A percentile compares a stretch with the other conserved stretches of the same genome.
These are phyloP conservation scores for Morpho deidamia DNA, from an alignment of 2,888 invertebrate genomes.

Conservation along the genomic window DNA sequence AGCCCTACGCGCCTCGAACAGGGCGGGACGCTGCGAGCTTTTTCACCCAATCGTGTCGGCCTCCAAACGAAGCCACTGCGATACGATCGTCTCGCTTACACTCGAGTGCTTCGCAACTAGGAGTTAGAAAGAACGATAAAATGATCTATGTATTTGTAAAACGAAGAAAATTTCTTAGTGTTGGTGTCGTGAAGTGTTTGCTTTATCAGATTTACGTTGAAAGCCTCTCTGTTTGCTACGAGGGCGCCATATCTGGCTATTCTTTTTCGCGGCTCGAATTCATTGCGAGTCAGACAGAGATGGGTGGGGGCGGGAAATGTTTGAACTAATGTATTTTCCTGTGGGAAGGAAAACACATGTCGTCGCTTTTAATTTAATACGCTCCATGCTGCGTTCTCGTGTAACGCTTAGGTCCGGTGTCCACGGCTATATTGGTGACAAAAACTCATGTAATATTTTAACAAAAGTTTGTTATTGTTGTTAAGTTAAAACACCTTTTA, in stretches of 20 bases:
- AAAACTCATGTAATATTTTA: background rate
- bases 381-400: constrained; percentile 69
- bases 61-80: constrained; percentile 28
- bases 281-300: constrained; percentile 41
- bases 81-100: constrained; percentile 42
- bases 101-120: constrained; percentile 5
- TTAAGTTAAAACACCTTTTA: too few species aligned
- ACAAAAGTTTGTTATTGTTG: background rate
- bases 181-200: constrained; percentile 71
- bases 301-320: constrained; percentile 55
- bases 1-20: constrained; percentile 54
- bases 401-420: constrained; percentile 37
- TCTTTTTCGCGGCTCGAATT: constrained; percentile 32
- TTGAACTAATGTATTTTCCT: constrained; percentile 75
- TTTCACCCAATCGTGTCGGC: constrained; percentile 61
- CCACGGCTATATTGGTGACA: constrained; percentile 7
- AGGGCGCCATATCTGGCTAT: constrained; percentile 55
- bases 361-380: constrained; percentile 77
- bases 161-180: constrained; percentile 69
- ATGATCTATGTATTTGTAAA: constrained; percentile 32
- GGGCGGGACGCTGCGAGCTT: constrained; percentile 65
- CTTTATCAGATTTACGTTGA: constrained; percentile 77
- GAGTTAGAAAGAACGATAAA: constrained; percentile 34
- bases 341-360: constrained; percentile 78
- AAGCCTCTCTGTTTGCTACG: constrained; percentile 70